Base-by-base conservation (phyloP, 2,113 vertebrate species). In the Ascaphus truei region DNA sequence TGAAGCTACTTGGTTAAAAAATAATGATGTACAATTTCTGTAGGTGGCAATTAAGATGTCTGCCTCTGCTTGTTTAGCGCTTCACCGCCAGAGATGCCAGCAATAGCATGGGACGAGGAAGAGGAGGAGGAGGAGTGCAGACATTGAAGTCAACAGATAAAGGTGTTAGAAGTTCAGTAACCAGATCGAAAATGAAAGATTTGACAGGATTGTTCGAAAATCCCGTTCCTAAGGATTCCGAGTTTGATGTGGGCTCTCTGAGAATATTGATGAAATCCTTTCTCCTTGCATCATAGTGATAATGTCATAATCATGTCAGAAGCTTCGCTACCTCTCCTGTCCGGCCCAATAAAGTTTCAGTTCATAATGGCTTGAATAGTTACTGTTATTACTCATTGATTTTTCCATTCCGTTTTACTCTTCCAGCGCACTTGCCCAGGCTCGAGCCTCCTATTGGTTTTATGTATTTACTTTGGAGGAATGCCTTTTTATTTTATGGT, bases 261-360 rank as follows among this genome's bases (percentile, higher is more conserved):
- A 77, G 62, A 72, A 50, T 79, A 84, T 83, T 72, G 79, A 82
- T 79, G 78, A 71, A 11, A 71, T 51, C 11, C 30, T 20, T 57
- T 55, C 60, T 77, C 62, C 76, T 80, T 79, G 69, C 78, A 80
- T 80, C 75, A 76, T 62, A 75, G 80, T 82, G 81, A 80, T 79
- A 72, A 77, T 79, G 75, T 74, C 73, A 66, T 36, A 75, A 77
- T 79, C 66, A 25, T 69, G 78, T 62, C 76, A 73, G 74, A 72
- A 61, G 69, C 51, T 79, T 72, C 52, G 61, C 41, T 71, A 61
- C 47, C 34, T 30, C 33, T 71, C 18, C 33, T 23, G 27, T 31
- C 56, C 48, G 52, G 51, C 73, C 63, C 75, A 2, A 15, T 68
- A 80, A 79, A 75, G 52, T 72, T 80, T 72, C 29, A 57, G 72